Base-by-base conservation (phyloP, 2,888 invertebrate species). In the Dryobotodes eremita region DNA sequence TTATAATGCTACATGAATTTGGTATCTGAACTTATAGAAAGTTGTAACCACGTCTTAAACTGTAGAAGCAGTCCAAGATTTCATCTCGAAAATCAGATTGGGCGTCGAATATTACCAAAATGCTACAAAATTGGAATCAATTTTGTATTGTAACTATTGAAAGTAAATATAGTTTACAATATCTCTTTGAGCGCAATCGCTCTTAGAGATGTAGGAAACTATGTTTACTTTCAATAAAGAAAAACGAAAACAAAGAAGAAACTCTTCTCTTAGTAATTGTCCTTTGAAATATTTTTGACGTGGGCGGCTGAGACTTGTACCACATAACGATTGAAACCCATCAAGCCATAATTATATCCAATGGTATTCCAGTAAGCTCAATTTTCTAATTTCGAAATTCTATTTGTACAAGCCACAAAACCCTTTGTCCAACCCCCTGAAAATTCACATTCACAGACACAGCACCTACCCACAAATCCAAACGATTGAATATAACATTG, bases 401-500 rank as follows among this genome's bases (percentile, higher is more conserved):
- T 15, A 31, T 69, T 36, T n/a, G 15, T 17, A 59, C 0, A 42
- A 48, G 15, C 75, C 31, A 65, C 15, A 59, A 69, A 31, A 23
- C 26, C 66, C 64, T 79, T 77, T 76, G 55, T 81, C 26, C n/a
- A 20, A 66, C 2, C 20, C 31, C 46, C 23, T 17, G n/a, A 50
- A 70, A 75, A 75, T 69, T 61, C 59, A 57, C 75, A 50, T 81
- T 72, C 26, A 64, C 53, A 77, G 74, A 79, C 72, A 75, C 62
- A 42, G 26, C 8, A 78, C 68, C 70, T 36, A 73, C 36, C 71
- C 76, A 81, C 82, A 83, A 84, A 83, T 75, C 42, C 75, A 50
- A 61, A 74, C 78, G 73, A 83, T 83, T 68, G 80, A 83, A 83
- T 76, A 84, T 87, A 87, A 86, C 78, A 75, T 26, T 76, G 90